A percentile compares a stretch with the other conserved stretches of the same genome.
Evolutionary conservation across 2,113 vertebrate species (phyloP).

Genomic region (Cephalopterus ornatus): DNA sequence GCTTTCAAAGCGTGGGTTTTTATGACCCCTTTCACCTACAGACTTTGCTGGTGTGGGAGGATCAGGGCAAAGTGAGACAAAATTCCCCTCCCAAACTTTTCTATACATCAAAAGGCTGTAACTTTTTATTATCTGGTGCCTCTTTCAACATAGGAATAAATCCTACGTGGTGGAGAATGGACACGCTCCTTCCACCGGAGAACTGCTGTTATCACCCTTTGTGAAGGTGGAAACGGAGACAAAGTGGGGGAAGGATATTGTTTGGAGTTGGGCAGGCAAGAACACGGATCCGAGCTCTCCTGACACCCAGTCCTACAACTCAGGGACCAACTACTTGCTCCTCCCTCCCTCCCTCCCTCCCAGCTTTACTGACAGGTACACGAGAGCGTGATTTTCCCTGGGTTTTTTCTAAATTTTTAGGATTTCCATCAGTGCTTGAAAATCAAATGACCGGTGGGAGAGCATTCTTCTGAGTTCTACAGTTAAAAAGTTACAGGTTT

Average conservation of each 20-base stretch:
- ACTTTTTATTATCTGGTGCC: not conserved
- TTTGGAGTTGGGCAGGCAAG: not conserved
- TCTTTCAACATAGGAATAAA: slow-evolving; percentile 28
- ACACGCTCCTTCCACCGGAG: not conserved
- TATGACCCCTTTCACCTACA: not conserved
- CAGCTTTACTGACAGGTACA: not conserved
- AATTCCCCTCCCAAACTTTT: not conserved
- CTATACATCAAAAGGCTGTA: not conserved
- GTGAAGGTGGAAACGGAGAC: not conserved
- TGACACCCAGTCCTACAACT: not conserved
- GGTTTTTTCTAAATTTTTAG: not conserved
- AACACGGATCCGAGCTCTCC: not conserved
- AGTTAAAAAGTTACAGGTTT: not conserved
- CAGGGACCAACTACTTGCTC: not conserved
- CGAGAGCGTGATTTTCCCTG: fast-evolving
- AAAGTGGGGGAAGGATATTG: not conserved
- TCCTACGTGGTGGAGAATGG: not conserved
- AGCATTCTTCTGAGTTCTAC: not conserved
- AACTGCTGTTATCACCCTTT: not conserved
- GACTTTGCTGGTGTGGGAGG: not conserved
- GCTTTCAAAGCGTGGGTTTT: not conserved
- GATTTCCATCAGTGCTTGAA: too few species aligned
- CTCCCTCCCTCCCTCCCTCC: not conserved
- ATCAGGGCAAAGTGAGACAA: not conserved
- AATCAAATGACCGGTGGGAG: too few species aligned